These are phyloP conservation scores for Channa argus DNA, from an alignment of 2,113 vertebrate species.

Conservation along the genomic window DNA sequence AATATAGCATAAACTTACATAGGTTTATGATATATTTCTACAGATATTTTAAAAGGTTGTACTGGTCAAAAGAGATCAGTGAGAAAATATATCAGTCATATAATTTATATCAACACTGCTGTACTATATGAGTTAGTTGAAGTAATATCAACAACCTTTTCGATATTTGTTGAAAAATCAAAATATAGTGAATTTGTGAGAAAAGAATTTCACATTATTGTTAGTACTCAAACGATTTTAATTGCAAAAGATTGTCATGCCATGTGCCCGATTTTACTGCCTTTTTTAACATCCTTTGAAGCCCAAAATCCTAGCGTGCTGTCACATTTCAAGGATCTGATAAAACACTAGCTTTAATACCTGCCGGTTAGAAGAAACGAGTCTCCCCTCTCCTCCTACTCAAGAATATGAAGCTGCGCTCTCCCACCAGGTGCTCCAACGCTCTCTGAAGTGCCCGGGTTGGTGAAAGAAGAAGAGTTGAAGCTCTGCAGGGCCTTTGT, in stretches of 20 bases:
- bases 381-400: constrained; percentile 16
- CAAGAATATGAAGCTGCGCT: constrained; percentile 45
- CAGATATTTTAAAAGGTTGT: too few relatives aligned
- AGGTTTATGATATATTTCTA: too few relatives aligned
- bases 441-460: constrained; percentile 68
- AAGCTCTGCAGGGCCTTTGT: constrained; percentile 15
- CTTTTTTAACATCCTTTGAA: neutral
- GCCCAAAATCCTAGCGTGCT: neutral
- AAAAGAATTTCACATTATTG: neutral
- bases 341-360: neutral
- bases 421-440: constrained; percentile 52
- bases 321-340: neutral
- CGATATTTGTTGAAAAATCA: neutral
- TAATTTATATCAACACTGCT: neutral
- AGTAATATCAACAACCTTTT: neutral
- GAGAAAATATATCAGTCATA: too few relatives aligned
- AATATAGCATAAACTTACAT: neutral
- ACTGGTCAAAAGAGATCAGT: neutral
- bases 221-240: neutral
- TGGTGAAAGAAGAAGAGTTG: constrained; percentile 70
- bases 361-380: neutral
- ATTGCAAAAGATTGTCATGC: too few relatives aligned
- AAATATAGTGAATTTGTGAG: neutral
- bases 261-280: neutral
- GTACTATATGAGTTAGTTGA: neutral